Conservation (phyloP, 1,140 invertebrate species). For the Aricia agestis region DNA sequence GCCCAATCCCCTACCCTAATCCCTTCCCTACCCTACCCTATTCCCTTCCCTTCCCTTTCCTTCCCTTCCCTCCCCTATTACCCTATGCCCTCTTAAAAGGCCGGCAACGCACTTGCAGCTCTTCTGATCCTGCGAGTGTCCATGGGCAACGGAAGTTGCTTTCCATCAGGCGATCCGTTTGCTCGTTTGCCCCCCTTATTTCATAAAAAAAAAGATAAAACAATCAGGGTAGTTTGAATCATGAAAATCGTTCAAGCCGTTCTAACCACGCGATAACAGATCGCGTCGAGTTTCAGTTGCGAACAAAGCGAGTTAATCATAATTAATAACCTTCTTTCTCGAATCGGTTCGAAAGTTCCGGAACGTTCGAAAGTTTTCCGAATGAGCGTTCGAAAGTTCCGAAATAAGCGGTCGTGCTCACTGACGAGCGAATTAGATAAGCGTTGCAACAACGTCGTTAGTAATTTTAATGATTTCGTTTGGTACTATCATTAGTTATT, state of each 20-base stretch:
- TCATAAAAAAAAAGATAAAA: too few species aligned
- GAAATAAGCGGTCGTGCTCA: constrained; percentile 41
- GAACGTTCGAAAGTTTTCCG: constrained; percentile 44
- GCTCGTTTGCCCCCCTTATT: too few species aligned
- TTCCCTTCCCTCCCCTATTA: too few species aligned
- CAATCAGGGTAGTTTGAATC: too few species aligned
- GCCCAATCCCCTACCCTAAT: too few species aligned
- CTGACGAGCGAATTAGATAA: constrained; percentile 39
- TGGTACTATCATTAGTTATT: not conserved
- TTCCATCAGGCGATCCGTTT: too few species aligned
- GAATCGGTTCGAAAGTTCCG: constrained; percentile 33
- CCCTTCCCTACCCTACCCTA: too few species aligned
- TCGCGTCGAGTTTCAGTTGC: not conserved
- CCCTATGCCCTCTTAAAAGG: too few species aligned
- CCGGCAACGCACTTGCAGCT: too few species aligned
- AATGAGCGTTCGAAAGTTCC: constrained; percentile 39
- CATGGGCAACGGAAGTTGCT: too few species aligned
- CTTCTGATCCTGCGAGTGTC: too few species aligned
- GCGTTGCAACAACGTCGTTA: constrained; percentile 31
- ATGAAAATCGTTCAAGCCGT: not conserved
- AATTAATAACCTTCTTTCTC: constrained; percentile 9
- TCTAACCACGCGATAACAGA: not conserved
- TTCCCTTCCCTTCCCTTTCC: too few species aligned
- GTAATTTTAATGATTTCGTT: constrained; percentile 19
- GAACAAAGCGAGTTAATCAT: constrained; percentile 1